Conservation (phyloP, 2,113 vertebrate genomes). For the Monopterus albus region DNA sequence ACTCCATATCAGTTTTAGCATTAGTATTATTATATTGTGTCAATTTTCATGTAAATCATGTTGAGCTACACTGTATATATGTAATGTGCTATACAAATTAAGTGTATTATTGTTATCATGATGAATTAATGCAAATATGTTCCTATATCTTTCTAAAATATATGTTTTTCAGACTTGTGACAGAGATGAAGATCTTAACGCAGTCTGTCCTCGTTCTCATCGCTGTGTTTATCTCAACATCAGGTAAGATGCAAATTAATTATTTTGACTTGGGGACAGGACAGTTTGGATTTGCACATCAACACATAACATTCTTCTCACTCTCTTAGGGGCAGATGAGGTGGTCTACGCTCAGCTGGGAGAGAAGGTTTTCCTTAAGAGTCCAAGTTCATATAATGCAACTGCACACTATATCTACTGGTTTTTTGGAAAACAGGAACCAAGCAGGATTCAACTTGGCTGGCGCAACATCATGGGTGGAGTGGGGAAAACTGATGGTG, state of each 20-base stretch:
- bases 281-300: background rate
- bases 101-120: no score
- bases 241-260: conserved; percentile 31
- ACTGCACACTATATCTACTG: conserved; percentile 38
- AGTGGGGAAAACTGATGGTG: fast-evolving
- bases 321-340: background rate
- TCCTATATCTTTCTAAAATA: background rate
- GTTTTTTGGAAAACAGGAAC: fast-evolving
- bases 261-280: background rate
- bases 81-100: no score
- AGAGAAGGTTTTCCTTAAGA: background rate
- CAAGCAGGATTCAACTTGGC: fast-evolving
- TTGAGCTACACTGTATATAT: no score
- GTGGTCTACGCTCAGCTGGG: conserved; percentile 61
- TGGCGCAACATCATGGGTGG: background rate
- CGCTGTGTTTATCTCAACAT: background rate
- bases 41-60: no score
- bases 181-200: conserved; percentile 56
- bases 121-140: background rate
- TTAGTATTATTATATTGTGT: no score
- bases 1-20: no score
- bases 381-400: fast-evolving
- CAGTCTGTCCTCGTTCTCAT: conserved; percentile 23
- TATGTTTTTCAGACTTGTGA: conserved; percentile 29
- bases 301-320: conserved; percentile 8